Conservation (phyloP, 1,140 invertebrate species). For the Papilio machaon region DNA sequence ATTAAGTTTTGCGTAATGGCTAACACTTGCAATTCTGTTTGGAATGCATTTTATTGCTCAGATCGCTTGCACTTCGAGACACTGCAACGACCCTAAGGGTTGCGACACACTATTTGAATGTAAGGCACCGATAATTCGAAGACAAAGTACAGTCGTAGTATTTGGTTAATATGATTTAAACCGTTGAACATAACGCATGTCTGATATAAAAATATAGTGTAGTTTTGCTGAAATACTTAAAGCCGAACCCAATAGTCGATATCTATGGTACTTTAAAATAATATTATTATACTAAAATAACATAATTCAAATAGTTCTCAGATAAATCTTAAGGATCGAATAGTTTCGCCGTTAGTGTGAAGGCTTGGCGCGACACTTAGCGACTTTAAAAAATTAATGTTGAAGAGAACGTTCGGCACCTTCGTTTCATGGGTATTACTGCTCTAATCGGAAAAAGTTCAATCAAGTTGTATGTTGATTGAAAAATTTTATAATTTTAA, state of each 20-base stretch:
- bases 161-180: no score
- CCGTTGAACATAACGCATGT: no score
- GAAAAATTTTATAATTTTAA: background rate
- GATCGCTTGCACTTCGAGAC: background rate
- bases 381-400: no score
- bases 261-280: no score
- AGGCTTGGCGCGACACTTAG: no score
- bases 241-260: no score
- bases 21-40: constrained; percentile 16
- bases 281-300: background rate
- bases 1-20: constrained; percentile 23
- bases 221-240: no score
- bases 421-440: background rate
- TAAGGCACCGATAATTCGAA: background rate
- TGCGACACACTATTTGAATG: background rate
- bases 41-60: constrained; percentile 14
- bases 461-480: background rate
- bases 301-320: background rate
- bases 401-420: no score
- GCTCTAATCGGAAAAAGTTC: background rate
- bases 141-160: no score
- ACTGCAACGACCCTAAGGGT: background rate
- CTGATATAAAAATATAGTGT: no score
- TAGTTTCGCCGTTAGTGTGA: background rate
- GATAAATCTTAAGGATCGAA: background rate